These are phyloP conservation scores for Leucoraja ocellata DNA, from an alignment of 2,797 vertebrate species.

Conservation along the genomic window DNA sequence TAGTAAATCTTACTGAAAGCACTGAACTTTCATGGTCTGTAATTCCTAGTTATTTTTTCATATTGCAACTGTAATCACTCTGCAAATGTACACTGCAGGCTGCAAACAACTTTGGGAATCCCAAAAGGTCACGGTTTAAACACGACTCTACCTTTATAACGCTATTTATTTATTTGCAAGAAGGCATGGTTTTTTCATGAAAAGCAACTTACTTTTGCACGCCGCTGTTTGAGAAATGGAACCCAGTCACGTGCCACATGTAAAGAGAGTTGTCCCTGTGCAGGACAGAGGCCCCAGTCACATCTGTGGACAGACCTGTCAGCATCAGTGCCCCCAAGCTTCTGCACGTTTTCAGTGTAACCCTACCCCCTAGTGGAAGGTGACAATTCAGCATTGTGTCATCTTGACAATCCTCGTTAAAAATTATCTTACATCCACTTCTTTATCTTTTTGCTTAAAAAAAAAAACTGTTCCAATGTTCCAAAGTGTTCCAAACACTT, in stretches of 20 bases:
- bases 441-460: background rate
- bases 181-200: background rate
- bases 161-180: background rate
- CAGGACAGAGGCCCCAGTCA: background rate
- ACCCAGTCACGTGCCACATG: no score
- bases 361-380: constrained; percentile 18
- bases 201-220: background rate
- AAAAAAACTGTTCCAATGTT: background rate
- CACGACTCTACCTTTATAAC: background rate
- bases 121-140: background rate
- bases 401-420: no score
- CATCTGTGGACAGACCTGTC: background rate
- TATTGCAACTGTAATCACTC: background rate
- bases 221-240: background rate
- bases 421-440: background rate
- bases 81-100: background rate
- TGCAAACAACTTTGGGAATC: background rate
- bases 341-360: background rate
- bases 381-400: background rate
- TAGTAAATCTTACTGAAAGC: background rate
- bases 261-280: background rate
- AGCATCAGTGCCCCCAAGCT: background rate
- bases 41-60: background rate
- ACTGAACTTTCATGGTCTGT: background rate
- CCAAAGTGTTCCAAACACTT: background rate